Evolutionary conservation across 1,140 invertebrate species (phyloP), one percentile per base, ranked within the genome.

Genomic region (Plodia interpunctella): DNA sequence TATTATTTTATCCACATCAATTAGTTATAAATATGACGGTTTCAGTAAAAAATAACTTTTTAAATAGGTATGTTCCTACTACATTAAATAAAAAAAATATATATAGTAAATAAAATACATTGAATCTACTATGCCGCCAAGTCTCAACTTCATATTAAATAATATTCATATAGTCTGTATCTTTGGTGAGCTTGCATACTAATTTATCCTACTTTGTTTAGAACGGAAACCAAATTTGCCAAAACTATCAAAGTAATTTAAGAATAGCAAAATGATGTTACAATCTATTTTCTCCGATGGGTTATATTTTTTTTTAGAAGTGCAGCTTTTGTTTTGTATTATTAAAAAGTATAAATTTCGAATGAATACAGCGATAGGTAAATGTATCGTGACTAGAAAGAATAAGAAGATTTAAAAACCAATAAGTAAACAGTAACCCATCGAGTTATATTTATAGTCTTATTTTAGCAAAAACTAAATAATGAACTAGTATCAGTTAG

Each of bases 401-500:
- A n/a, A n/a, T n/a, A n/a, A 44, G 13, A 44, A 44, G n/a, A 44
- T n/a, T 44, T 44, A 10, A 15, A 6, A 44, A 44, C 38, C 38
- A 44, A 44, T 15, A 32, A 44, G 38, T 15, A 15, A 15, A 15
- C 38, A 44, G 38, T 44, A 15, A 15, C 38, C 38, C 38, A 44
- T 15, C 38, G 38, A 44, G 13, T 15, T 10, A 44, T 15, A 44
- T 44, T n/a, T 15, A 15, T 44, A 44, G 15, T 15, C 38, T 15
- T 25, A 51, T 20, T 53, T 53, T 53, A 13, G 3, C 2, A 5
- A 44, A 44, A n/a, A 50, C 17, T 61, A 56, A 49, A 18, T 63
- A 63, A 53, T 63, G 57, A 63, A 63, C 57, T 62, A 57, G 60
- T 53, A 55, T 63, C 56, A 35, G 50, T 62, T 60, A 62, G 55